These are phyloP conservation scores for Tretioscincus oriximinensis DNA, from an alignment of 2,113 vertebrate genomes.

Conservation along the genomic window DNA sequence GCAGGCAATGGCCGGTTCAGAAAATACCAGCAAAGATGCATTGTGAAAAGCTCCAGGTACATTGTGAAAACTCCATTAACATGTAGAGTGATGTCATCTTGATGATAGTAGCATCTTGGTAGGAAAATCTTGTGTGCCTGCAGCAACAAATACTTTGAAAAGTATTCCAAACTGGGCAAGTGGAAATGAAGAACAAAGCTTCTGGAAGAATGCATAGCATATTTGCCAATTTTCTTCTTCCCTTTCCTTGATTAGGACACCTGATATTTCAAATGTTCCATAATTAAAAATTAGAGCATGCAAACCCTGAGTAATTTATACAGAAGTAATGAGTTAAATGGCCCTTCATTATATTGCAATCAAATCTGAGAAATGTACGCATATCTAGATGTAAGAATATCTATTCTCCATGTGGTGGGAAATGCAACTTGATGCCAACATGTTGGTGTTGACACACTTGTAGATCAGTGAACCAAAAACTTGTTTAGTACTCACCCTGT, in stretches of 20 bases:
- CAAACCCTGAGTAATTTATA: constrained; percentile 66
- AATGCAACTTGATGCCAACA: constrained; percentile 40
- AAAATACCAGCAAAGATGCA: no score
- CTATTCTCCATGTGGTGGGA: constrained; percentile 42
- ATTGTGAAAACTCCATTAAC: no score
- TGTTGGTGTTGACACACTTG: neutral
- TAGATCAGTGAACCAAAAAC: constrained; percentile 10
- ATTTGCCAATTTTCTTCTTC: constrained; percentile 42
- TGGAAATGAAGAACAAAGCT: constrained; percentile 27
- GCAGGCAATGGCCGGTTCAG: no score
- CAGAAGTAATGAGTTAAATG: constrained; percentile 73
- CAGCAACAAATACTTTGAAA: constrained; percentile 4
- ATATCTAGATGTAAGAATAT: constrained; percentile 56
- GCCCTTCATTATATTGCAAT: constrained; percentile 71
- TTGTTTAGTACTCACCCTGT: neutral
- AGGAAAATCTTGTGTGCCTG: no score
- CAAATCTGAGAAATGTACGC: constrained; percentile 62
- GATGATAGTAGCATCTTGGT: no score
- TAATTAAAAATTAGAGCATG: constrained; percentile 65
- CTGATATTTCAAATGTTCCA: constrained; percentile 62
- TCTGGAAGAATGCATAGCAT: constrained; percentile 20
- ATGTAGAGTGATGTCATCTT: no score
- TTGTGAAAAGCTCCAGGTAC: no score
- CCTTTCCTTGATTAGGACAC: constrained; percentile 66
- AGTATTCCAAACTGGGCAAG: neutral